Evolutionary conservation across 1,140 invertebrate species (phyloP), one percentile per base, ranked within the genome.

Genomic region (Zaprionus gabonicus): DNA sequence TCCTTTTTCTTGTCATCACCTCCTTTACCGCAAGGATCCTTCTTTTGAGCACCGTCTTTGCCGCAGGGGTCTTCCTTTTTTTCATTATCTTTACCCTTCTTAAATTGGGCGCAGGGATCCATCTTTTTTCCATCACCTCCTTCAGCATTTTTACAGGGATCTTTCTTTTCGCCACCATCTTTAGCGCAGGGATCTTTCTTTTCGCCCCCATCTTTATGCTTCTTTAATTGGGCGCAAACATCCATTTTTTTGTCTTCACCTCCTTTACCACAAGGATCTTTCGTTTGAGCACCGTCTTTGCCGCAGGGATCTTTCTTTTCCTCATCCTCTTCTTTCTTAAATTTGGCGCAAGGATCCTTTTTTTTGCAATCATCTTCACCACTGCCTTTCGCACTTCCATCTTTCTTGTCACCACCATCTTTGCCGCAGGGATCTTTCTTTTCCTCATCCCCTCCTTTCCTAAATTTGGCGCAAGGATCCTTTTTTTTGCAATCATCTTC

Each of bases 281-380:
- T 28, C 0, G 6, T 28, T 28, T 28, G 27, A 28, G 6, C 6
- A 28, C 6, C 27, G 13, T 38, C 27, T 28, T 28, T 28, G 7
- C 6, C 70, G 23, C 81, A 79, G 0, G 81, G 68, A 41, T 84
- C 81, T 13, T 69, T 57, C 23, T 75, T 78, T n/a, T 49, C 34
- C n/a, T 62, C 44, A 1, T 25, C 44, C 4, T 76, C 65, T 0
- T n/a, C 34, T 4, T 27, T 27, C 0, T 6, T 27, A 1, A 27
- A 27, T 27, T 27, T 0, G 27, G 27, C 28, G 7, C 28, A 28
- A 1, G 28, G 6, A 17, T 28, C 58, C 3, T 56, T 71, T 7
- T 28, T 28, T 9, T 28, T 9, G 6, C 7, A 1, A 28, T 9
- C 28, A 28, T 2, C 28, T 28, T 28, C 6, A 28, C 0, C 27